phyloP scores from a whole-genome alignment of 2,113 vertebrate species.

The Genyomyrus donnyi region DNA sequence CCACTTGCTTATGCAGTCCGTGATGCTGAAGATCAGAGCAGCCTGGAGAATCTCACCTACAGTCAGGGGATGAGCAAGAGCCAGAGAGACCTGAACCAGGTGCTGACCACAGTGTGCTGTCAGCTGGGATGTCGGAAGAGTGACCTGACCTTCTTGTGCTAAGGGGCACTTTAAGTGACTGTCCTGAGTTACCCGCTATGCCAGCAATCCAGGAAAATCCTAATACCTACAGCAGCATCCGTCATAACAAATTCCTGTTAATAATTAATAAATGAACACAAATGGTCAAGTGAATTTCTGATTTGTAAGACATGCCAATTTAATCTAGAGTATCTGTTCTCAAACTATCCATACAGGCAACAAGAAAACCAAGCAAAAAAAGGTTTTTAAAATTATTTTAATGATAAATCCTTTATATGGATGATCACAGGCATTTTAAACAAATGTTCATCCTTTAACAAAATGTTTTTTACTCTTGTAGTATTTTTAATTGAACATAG shows the following conservation, averaged over 20 bases:
- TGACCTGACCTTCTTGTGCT: conserved; percentile 57
- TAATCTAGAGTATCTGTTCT: background rate
- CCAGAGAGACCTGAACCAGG: conserved; percentile 36
- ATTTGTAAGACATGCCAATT: background rate
- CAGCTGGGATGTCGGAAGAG: conserved; percentile 51
- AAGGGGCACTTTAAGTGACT: background rate
- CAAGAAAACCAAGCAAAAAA: background rate
- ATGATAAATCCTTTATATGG: background rate
- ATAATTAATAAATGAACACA: background rate
- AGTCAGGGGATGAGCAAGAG: conserved; percentile 11
- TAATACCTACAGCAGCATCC: background rate
- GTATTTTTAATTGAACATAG: background rate
- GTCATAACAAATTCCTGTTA: background rate
- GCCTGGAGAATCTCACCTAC: conserved; percentile 11
- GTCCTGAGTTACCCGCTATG: background rate
- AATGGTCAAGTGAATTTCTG: background rate
- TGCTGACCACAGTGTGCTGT: conserved; percentile 49
- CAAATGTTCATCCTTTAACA: background rate
- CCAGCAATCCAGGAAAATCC: background rate
- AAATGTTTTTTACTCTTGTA: background rate
- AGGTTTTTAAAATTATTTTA: background rate
- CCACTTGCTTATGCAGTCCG: conserved; percentile 11
- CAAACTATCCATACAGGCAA: background rate
- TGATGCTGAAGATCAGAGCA: conserved; percentile 16
- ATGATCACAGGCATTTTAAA: background rate